Conservation (phyloP, 2,113 vertebrate genomes). For the Trematomus loennbergii region DNA sequence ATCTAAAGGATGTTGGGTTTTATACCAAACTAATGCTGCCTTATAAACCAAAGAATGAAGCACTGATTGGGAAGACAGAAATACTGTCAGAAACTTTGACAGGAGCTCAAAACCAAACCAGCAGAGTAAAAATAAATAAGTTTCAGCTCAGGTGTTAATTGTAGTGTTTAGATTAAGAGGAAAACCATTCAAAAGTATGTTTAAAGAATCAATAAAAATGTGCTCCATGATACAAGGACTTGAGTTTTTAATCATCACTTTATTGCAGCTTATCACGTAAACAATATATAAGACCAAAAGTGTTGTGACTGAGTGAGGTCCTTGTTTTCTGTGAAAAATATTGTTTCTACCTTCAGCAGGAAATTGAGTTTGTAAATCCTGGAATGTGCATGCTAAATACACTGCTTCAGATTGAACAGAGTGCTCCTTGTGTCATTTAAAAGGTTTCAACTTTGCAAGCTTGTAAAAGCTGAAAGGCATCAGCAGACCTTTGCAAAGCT, state of each 20-base stretch:
- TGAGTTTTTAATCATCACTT: constrained; percentile 75
- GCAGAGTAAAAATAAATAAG: background rate
- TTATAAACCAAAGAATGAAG: constrained; percentile 33
- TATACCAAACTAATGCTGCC: background rate
- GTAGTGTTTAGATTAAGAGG: constrained; percentile 1
- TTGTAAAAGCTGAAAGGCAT: background rate
- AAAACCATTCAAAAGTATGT: background rate
- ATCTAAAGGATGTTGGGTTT: constrained; percentile 59
- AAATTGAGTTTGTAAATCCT: constrained; percentile 38
- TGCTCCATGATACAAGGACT: constrained; percentile 43
- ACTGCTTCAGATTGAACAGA: background rate
- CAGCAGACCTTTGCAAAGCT: background rate
- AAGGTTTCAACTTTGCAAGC: background rate
- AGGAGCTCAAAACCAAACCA: constrained; percentile 18
- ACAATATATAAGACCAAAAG: constrained; percentile 84
- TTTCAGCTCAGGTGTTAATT: background rate
- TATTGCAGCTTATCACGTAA: constrained; percentile 81
- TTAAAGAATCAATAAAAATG: constrained; percentile 54
- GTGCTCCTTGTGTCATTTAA: background rate
- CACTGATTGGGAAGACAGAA: constrained; percentile 11
- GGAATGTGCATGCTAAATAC: constrained; percentile 39
- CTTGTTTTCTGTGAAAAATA: constrained; percentile 43
- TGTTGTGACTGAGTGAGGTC: constrained; percentile 72
- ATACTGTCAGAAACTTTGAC: background rate
- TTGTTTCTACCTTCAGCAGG: constrained; percentile 27